These are phyloP conservation scores for Malurus elegans DNA, from an alignment of 2,113 vertebrate species.

Conservation along the genomic window DNA sequence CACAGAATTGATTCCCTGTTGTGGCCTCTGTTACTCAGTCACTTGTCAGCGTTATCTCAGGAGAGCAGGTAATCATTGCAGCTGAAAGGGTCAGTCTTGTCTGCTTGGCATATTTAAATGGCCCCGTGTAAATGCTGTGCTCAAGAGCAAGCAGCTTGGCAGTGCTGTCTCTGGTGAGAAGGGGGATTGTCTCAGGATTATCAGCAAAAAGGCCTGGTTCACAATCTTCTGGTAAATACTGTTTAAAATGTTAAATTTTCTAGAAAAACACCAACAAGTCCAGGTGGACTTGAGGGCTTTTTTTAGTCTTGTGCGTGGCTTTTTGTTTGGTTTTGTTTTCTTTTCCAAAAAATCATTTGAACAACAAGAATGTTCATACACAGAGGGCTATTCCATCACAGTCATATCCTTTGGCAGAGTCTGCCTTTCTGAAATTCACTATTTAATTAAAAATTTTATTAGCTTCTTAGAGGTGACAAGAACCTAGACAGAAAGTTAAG, in stretches of 20 bases:
- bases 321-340: neutral
- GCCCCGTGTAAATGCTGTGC: neutral
- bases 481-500: neutral
- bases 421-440: neutral
- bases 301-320: neutral
- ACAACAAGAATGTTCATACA: neutral
- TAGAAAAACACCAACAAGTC: neutral
- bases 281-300: neutral
- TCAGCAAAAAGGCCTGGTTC: neutral
- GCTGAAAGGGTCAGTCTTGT: neutral
- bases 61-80: slow-evolving; percentile 5
- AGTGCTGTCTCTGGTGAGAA: neutral
- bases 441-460: neutral
- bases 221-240: neutral
- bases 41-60: slow-evolving; percentile 29
- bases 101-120: slow-evolving; percentile 1
- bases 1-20: slow-evolving; percentile 38
- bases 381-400: neutral
- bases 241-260: neutral
- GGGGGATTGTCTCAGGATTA: neutral
- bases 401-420: neutral
- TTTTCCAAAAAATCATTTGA: neutral
- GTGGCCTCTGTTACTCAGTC: slow-evolving; percentile 33
- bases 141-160: neutral
- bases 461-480: neutral